phyloP scores from a whole-genome alignment of 1,140 invertebrate genomes.

The Pseudomyrmex flavicornis region DNA sequence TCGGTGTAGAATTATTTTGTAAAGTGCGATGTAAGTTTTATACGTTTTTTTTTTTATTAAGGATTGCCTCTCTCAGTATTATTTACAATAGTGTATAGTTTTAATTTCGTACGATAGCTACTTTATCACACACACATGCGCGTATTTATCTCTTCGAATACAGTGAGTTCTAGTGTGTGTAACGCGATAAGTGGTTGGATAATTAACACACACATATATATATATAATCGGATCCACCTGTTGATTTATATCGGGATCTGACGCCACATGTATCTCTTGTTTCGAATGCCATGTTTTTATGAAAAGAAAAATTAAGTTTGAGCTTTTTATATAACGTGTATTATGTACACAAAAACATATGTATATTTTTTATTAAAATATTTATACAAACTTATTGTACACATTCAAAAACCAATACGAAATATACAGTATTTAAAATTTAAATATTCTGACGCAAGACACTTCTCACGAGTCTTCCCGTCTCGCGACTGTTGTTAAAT shows the following conservation, averaged over 20 bases:
- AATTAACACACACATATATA: not conserved
- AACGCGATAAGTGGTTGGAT: slow-evolving; percentile 28
- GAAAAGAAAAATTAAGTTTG: too few species aligned
- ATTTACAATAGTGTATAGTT: slow-evolving; percentile 38
- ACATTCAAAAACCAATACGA: slow-evolving; percentile 54
- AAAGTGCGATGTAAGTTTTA: slow-evolving; percentile 22
- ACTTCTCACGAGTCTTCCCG: not conserved
- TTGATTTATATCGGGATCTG: too few species aligned
- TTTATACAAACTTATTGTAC: slow-evolving; percentile 33
- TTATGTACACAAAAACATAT: not conserved
- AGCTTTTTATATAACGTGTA: too few species aligned
- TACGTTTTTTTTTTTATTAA: slow-evolving; percentile 21
- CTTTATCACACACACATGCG: slow-evolving; percentile 9
- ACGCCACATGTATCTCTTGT: too few species aligned
- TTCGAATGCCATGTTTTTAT: too few species aligned
- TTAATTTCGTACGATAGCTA: slow-evolving; percentile 26
- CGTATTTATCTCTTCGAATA: not conserved
- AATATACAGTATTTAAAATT: slow-evolving; percentile 33
- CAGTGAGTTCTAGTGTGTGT: too few species aligned
- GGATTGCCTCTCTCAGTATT: slow-evolving; percentile 43
- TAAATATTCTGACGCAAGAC: not conserved
- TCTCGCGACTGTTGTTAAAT: too few species aligned
- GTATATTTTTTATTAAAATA: slow-evolving; percentile 47
- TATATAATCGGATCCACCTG: not conserved
- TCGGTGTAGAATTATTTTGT: slow-evolving; percentile 30